Evolutionary conservation across 1,140 invertebrate genomes (phyloP).

Genomic region (Drosophila rufa): DNA sequence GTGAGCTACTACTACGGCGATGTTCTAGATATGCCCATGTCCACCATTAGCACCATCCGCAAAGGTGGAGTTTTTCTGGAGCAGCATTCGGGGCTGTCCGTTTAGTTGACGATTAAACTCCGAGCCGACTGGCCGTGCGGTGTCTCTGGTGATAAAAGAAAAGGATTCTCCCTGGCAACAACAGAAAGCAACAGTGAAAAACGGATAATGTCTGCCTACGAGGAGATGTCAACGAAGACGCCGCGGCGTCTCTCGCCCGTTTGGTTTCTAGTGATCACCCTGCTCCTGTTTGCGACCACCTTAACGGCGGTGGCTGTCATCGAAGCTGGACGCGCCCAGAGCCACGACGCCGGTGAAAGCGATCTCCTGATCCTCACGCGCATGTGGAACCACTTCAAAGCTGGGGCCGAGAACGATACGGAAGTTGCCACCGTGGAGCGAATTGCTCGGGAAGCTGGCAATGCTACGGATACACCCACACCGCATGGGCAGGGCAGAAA

Average conservation of each 20-base stretch:
- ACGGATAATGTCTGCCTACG: constrained; percentile 53
- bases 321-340: constrained; percentile 47
- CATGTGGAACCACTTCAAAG: constrained; percentile 53
- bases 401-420: constrained; percentile 29
- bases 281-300: constrained; percentile 57
- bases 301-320: constrained; percentile 50
- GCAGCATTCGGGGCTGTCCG: constrained; percentile 21
- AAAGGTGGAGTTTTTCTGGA: constrained; percentile 61
- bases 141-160: constrained; percentile 1
- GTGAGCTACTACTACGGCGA: constrained; percentile 17
- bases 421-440: constrained; percentile 61
- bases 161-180: constrained; percentile 11
- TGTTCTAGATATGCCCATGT: constrained; percentile 69
- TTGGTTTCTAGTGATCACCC: constrained; percentile 52
- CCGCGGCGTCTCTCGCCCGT: constrained; percentile 35
- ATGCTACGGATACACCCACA: constrained; percentile 20
- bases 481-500: constrained; percentile 23
- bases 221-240: constrained; percentile 59
- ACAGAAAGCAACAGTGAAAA: neutral
- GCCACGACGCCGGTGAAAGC: constrained; percentile 1
- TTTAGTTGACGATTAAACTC: constrained; percentile 60
- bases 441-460: constrained; percentile 52
- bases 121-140: constrained; percentile 52
- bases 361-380: constrained; percentile 58
- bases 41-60: constrained; percentile 64